Evolutionary conservation across 2,797 vertebrate genomes (phyloP).

Genomic region (Bradypodion ventrale): DNA sequence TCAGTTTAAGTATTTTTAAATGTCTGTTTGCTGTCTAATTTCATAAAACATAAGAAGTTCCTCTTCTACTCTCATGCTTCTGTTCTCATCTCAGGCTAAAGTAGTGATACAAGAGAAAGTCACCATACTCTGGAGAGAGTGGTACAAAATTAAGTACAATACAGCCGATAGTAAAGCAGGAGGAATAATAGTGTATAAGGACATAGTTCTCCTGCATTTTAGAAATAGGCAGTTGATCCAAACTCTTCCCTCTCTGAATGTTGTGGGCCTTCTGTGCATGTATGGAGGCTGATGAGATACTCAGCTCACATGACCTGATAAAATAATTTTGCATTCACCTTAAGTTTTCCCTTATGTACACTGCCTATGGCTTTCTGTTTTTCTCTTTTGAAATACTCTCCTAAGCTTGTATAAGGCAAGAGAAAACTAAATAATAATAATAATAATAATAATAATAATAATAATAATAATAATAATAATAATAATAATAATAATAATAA

Average conservation of each 20-base stretch:
- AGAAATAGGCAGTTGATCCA: slow-evolving; percentile 1
- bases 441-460: too few relatives aligned
- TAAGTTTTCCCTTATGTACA: slow-evolving; percentile 17
- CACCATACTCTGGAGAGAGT: slow-evolving; percentile 36
- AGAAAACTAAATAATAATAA: slow-evolving; percentile 34
- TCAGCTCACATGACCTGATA: slow-evolving; percentile 14
- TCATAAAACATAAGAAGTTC: slow-evolving; percentile 12
- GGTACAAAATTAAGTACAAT: slow-evolving; percentile 34
- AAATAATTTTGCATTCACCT: slow-evolving; percentile 6
- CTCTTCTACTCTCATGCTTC: neutral
- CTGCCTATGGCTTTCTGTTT: neutral
- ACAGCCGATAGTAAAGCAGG: slow-evolving; percentile 38
- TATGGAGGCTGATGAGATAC: slow-evolving; percentile 48
- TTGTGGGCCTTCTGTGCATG: neutral
- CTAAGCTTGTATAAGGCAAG: neutral
- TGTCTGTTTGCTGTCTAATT: neutral
- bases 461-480: too few relatives aligned
- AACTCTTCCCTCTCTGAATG: neutral
- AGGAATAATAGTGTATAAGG: neutral
- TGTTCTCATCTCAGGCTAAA: slow-evolving; percentile 17
- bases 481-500: too few relatives aligned
- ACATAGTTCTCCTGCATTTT: slow-evolving; percentile 19
- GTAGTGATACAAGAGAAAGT: slow-evolving; percentile 24
- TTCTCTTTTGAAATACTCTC: neutral
- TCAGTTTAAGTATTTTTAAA: slow-evolving; percentile 6